These are phyloP conservation scores for Macrocentrus cingulum DNA, from an alignment of 1,140 invertebrate species.

Conservation along the genomic window DNA sequence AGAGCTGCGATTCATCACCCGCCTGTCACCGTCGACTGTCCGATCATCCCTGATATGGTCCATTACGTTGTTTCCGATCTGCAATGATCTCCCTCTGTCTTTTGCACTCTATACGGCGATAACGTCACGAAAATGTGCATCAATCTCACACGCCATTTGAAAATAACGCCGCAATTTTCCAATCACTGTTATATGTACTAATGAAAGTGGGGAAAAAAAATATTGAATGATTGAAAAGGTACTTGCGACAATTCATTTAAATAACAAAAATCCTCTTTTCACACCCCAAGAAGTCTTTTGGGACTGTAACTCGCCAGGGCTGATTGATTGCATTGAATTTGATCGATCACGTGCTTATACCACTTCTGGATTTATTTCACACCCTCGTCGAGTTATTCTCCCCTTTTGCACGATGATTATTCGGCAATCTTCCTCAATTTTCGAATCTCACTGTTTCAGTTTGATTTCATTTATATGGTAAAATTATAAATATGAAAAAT, in stretches of 20 bases:
- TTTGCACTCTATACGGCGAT: background rate
- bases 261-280: no score
- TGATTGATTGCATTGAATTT: conserved; percentile 19
- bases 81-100: background rate
- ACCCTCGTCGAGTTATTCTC: conserved; percentile 4
- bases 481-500: no score
- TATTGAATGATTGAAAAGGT: no score
- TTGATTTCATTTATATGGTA: no score
- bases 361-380: conserved; percentile 11
- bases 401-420: background rate
- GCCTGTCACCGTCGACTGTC: conserved; percentile 2
- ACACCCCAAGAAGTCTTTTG: no score
- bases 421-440: conserved; percentile 6
- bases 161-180: no score
- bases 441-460: no score
- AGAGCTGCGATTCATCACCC: conserved; percentile 14
- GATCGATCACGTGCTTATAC: no score
- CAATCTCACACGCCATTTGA: background rate
- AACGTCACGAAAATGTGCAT: background rate
- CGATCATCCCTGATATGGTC: background rate
- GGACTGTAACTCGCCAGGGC: no score
- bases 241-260: no score
- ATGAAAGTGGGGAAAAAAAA: no score
- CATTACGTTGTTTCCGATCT: conserved; percentile 13
- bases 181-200: no score